Evolutionary conservation across 2,888 invertebrate species (phyloP).

Genomic region (Linnaemya vulpina): DNA sequence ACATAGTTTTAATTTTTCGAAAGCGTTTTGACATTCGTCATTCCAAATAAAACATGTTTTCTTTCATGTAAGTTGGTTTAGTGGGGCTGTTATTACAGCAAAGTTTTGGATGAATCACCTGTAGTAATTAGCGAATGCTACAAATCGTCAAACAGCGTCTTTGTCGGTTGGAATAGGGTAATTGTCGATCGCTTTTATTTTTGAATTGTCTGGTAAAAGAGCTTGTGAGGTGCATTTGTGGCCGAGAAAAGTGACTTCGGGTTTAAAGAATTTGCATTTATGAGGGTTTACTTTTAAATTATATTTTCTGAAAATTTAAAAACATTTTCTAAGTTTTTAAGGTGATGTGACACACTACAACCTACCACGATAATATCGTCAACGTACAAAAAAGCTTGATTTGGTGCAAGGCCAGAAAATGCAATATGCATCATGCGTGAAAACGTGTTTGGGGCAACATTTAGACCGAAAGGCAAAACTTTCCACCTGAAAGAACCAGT

Average conservation of each 20-base stretch:
- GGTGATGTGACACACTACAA: slow-evolving; percentile 49
- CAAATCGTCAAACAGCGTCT: slow-evolving; percentile 17
- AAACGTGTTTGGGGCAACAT: slow-evolving; percentile 64
- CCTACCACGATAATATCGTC: slow-evolving; percentile 71
- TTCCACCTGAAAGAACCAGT: slow-evolving; percentile 35
- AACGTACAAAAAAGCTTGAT: slow-evolving; percentile 69
- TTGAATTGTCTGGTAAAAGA: slow-evolving; percentile 13
- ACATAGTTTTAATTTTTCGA: slow-evolving; percentile 10
- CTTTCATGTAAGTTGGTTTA: not conserved
- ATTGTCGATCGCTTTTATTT: not conserved
- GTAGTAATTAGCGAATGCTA: slow-evolving; percentile 8
- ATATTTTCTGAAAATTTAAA: slow-evolving; percentile 46
- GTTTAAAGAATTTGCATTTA: slow-evolving; percentile 41
- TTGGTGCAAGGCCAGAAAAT: slow-evolving; percentile 68
- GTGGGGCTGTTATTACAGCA: not conserved
- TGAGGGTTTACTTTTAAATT: slow-evolving; percentile 44
- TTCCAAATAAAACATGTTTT: slow-evolving; percentile 29
- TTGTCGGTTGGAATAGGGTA: slow-evolving; percentile 2
- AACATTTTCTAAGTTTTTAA: slow-evolving; percentile 53
- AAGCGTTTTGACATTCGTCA: slow-evolving; percentile 8
- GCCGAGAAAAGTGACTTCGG: slow-evolving; percentile 58
- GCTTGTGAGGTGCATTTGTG: slow-evolving; percentile 50
- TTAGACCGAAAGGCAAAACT: slow-evolving; percentile 73
- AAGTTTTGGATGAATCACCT: not conserved
- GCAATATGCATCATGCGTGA: slow-evolving; percentile 75